phyloP scores from a whole-genome alignment of 92 coral and sea anemone genomes.

The Parazoanthus atlanticus region DNA sequence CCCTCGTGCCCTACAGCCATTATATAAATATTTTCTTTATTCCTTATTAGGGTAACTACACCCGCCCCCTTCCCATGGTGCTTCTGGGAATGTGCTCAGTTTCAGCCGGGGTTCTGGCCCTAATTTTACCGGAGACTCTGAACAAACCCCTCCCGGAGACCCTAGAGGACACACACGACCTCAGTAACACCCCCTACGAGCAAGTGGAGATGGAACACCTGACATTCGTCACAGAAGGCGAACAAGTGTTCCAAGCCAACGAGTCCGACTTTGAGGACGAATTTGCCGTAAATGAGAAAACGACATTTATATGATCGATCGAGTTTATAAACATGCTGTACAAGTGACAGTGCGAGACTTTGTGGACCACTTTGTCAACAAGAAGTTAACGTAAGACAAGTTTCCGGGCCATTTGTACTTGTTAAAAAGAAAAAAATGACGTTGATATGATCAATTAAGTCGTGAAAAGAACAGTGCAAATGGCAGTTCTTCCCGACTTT shows the following conservation, averaged over 20 bases:
- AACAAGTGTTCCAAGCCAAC: constrained; percentile 74
- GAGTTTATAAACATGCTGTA: neutral
- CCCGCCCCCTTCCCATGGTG: constrained; percentile 93
- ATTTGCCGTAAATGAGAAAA: constrained; percentile 69
- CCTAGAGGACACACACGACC: constrained; percentile 80
- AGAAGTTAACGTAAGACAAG: neutral
- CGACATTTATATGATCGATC: constrained; percentile 66
- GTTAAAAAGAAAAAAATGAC: neutral
- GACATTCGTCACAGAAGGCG: constrained; percentile 52
- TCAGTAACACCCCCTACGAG: constrained; percentile 63
- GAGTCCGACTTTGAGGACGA: constrained; percentile 92
- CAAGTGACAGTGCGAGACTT: neutral
- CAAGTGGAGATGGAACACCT: constrained; percentile 73
- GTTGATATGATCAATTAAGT: neutral
- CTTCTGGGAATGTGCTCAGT: constrained; percentile 93
- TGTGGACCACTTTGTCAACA: neutral
- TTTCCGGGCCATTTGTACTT: neutral
- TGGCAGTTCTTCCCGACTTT: neutral
- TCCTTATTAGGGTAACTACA: constrained; percentile 78
- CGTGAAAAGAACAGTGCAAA: neutral
- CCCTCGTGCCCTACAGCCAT: constrained; percentile 71
- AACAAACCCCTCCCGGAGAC: constrained; percentile 96
- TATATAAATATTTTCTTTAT: neutral
- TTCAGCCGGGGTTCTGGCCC: constrained; percentile 83
- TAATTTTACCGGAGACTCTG: constrained; percentile 84